Conservation (phyloP, 2,113 vertebrate genomes). For the Pituophis catenifer region DNA sequence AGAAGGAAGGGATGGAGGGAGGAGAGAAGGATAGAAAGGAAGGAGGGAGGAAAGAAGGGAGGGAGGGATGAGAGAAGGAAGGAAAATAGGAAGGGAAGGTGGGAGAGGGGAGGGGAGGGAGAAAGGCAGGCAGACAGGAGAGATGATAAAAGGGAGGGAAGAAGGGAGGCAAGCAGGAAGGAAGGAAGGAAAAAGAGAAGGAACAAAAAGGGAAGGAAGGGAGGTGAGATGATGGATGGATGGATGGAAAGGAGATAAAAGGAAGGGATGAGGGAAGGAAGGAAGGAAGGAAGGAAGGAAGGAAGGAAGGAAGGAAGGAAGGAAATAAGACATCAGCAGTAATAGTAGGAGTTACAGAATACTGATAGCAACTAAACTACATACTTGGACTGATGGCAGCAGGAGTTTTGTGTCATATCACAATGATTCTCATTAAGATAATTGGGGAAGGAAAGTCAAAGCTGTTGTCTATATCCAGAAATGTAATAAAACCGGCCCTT, state of each 20-base stretch:
- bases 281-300: background rate
- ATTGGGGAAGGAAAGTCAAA: background rate
- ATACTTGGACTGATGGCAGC: background rate
- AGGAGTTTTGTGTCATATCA: background rate
- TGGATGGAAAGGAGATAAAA: background rate
- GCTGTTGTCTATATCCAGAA: background rate
- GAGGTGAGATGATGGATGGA: background rate
- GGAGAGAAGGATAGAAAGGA: background rate
- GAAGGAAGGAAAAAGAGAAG: background rate
- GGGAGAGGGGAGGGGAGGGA: no score
- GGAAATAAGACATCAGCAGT: background rate
- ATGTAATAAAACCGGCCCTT: background rate
- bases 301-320: background rate
- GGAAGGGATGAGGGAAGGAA: background rate
- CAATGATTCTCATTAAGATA: background rate
- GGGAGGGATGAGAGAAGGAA: background rate
- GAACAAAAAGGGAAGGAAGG: background rate
- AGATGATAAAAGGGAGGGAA: background rate
- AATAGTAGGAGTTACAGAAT: background rate
- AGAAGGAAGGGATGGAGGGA: background rate
- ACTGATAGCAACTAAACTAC: background rate
- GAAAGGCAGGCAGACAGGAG: no score
- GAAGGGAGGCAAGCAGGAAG: background rate
- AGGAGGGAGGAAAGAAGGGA: background rate
- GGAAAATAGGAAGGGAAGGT: background rate